Percentiles rank a stretch among this genome's conserved stretches.
Conservation (phyloP, 2,113 vertebrate genomes). For the Sinosuthora webbiana region DNA sequence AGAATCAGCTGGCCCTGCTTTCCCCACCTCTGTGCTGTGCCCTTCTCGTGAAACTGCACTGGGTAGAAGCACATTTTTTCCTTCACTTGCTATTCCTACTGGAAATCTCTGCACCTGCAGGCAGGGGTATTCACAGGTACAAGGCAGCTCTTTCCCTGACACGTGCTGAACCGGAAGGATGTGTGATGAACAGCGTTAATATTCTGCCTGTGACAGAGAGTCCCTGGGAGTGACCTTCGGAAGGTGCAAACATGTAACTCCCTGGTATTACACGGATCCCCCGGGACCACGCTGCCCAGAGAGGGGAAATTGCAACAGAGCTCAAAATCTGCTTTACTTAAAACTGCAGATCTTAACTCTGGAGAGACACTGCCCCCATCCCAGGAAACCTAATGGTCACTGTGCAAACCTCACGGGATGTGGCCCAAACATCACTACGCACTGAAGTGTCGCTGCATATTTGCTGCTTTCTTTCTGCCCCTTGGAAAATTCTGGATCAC, state of each 20-base stretch:
- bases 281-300: rapidly evolving
- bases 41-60: background rate
- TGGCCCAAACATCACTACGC: background rate
- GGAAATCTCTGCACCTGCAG: background rate
- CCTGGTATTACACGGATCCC: background rate
- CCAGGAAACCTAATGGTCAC: background rate
- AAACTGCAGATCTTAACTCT: background rate
- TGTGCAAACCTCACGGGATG: rapidly evolving
- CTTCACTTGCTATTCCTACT: background rate
- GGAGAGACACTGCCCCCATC: rapidly evolving
- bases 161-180: background rate
- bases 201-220: background rate
- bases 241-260: background rate
- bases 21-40: background rate
- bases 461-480: background rate
- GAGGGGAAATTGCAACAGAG: background rate
- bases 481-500: background rate
- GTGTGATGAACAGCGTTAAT: background rate
- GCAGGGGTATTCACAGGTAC: background rate
- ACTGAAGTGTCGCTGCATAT: rapidly evolving
- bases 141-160: background rate
- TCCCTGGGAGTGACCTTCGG: background rate
- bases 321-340: background rate
- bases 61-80: background rate
- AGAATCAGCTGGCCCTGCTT: background rate